phyloP scores from a whole-genome alignment of 2,888 invertebrate genomes.

The Mythimna pallens region DNA sequence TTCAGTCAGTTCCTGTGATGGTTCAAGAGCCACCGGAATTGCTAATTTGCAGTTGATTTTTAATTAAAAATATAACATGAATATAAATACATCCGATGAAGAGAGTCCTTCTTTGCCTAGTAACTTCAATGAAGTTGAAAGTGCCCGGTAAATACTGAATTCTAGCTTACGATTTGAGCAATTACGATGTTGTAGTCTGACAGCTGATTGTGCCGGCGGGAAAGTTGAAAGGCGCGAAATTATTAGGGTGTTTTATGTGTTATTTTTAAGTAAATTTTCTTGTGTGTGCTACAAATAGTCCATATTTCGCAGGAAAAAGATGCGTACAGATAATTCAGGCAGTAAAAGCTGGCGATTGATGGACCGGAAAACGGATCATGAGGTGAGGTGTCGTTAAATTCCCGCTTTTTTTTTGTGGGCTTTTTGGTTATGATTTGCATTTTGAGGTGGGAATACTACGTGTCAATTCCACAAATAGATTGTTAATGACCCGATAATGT shows the following conservation, averaged over 20 bases:
- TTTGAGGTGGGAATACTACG: conserved; percentile 14
- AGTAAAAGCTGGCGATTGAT: conserved; percentile 88
- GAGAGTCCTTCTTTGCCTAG: conserved; percentile 68
- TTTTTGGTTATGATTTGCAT: conserved; percentile 72
- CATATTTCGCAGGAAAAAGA: conserved; percentile 81
- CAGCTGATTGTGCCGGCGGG: conserved; percentile 88
- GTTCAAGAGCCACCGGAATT: conserved; percentile 21
- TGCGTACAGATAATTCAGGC: conserved; percentile 76
- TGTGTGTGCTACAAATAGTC: conserved; percentile 40
- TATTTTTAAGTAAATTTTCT: conserved; percentile 24
- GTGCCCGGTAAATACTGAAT: conserved; percentile 78
- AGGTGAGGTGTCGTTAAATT: conserved; percentile 77
- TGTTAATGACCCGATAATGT: not conserved
- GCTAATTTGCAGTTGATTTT: conserved; percentile 37
- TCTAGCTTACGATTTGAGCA: conserved; percentile 57
- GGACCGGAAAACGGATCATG: conserved; percentile 84
- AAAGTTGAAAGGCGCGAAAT: conserved; percentile 88
- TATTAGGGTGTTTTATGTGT: conserved; percentile 51
- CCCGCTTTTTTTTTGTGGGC: conserved; percentile 80
- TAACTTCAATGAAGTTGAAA: conserved; percentile 74
- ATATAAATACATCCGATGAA: conserved; percentile 73
- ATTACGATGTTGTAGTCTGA: conserved; percentile 73
- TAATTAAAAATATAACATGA: conserved; percentile 73
- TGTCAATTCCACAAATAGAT: conserved; percentile 8
- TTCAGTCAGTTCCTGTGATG: conserved; percentile 29